Conservation (phyloP, 2,888 invertebrate species). For the Saturnia pavonia region DNA sequence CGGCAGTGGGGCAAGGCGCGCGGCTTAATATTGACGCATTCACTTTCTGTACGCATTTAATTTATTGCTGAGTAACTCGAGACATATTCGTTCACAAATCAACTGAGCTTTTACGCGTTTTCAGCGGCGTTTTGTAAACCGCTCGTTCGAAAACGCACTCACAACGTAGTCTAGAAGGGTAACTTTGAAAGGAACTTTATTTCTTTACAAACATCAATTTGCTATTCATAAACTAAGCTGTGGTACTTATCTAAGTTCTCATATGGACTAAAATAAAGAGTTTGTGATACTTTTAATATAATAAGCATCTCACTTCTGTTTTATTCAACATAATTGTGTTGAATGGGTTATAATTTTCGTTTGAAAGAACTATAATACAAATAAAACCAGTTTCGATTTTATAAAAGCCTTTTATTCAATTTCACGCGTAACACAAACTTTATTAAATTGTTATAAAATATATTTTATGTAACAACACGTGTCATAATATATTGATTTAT, state of each 20-base stretch:
- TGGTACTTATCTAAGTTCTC: neutral
- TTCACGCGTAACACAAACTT: slow-evolving; percentile 24
- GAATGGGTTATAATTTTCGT: slow-evolving; percentile 55
- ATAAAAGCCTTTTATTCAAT: slow-evolving; percentile 40
- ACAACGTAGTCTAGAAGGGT: slow-evolving; percentile 47
- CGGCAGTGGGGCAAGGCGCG: slow-evolving; percentile 40
- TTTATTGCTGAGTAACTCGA: slow-evolving; percentile 69
- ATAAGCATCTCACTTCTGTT: slow-evolving; percentile 1
- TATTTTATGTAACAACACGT: no score
- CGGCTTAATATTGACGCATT: slow-evolving; percentile 63
- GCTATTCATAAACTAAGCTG: slow-evolving; percentile 1
- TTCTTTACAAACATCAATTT: slow-evolving; percentile 16
- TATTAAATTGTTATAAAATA: neutral
- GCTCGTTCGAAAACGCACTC: slow-evolving; percentile 45
- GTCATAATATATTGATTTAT: no score
- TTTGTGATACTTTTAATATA: neutral
- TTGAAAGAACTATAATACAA: slow-evolving; percentile 42
- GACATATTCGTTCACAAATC: slow-evolving; percentile 67
- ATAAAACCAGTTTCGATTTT: slow-evolving; percentile 50
- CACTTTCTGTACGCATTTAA: slow-evolving; percentile 70
- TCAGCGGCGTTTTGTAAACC: slow-evolving; percentile 57
- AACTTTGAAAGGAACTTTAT: slow-evolving; percentile 46
- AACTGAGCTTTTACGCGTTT: slow-evolving; percentile 56
- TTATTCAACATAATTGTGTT: slow-evolving; percentile 39
- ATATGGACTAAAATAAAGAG: slow-evolving; percentile 24